These are phyloP conservation scores for Petrophora chlorosata DNA, from an alignment of 2,888 invertebrate genomes.

Conservation along the genomic window DNA sequence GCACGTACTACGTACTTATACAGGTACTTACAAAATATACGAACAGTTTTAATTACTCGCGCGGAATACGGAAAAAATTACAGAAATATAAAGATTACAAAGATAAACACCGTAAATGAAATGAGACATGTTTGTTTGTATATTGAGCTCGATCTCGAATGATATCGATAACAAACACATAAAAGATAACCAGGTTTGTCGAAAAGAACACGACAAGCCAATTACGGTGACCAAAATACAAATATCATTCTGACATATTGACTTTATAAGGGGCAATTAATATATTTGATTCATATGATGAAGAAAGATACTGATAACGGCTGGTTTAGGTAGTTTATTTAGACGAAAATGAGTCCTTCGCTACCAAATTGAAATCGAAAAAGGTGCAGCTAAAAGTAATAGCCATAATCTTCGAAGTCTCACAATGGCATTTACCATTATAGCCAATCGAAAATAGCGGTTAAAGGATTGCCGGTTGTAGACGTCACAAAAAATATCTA, in stretches of 20 bases:
- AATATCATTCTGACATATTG: slow-evolving; percentile 1
- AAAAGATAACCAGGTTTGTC: slow-evolving; percentile 20
- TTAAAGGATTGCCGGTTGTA: background rate
- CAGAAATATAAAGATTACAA: slow-evolving; percentile 8
- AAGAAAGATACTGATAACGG: too few relatives aligned
- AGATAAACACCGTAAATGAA: slow-evolving; percentile 19
- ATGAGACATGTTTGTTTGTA: slow-evolving; percentile 19
- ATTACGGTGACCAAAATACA: slow-evolving; percentile 26
- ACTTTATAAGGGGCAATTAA: background rate
- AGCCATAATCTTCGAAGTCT: too few relatives aligned
- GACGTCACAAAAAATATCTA: slow-evolving; percentile 6
- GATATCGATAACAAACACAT: slow-evolving; percentile 27
- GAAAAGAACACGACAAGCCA: slow-evolving; percentile 27
- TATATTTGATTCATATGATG: too few relatives aligned
- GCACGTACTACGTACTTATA: too few relatives aligned
- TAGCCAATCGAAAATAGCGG: slow-evolving; percentile 5
- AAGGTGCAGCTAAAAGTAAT: slow-evolving; percentile 2
- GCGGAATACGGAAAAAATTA: slow-evolving; percentile 7
- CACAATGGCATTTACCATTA: too few relatives aligned
- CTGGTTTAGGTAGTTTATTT: too few relatives aligned
- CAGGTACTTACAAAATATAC: too few relatives aligned
- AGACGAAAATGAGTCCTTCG: slow-evolving; percentile 59
- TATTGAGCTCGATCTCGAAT: slow-evolving; percentile 8
- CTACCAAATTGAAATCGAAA: slow-evolving; percentile 27
- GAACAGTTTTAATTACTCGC: background rate